phyloP scores from a whole-genome alignment of 2,888 invertebrate species.

The Empis stercorea region DNA sequence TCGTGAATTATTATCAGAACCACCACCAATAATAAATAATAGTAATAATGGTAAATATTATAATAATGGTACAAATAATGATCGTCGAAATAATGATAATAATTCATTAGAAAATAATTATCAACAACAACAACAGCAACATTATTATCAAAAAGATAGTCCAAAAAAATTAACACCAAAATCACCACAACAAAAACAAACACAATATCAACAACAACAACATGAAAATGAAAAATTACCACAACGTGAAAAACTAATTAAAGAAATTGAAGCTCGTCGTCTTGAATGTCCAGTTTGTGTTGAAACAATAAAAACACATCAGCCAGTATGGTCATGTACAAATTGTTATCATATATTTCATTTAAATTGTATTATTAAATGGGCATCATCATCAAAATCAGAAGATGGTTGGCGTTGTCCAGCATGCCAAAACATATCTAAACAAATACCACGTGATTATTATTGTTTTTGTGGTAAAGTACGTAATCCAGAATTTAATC shows the following conservation, averaged over 20 bases:
- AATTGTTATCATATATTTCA: slow-evolving; percentile 91
- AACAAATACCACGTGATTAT: slow-evolving; percentile 65
- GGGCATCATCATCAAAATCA: slow-evolving; percentile 74
- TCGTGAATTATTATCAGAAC: slow-evolving; percentile 15
- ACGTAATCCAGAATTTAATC: slow-evolving; percentile 60
- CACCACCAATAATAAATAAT: background rate
- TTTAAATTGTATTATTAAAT: slow-evolving; percentile 76
- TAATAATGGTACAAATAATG: slow-evolving; percentile 15
- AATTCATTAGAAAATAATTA: slow-evolving; percentile 21
- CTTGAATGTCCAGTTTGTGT: slow-evolving; percentile 94
- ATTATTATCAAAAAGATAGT: slow-evolving; percentile 15
- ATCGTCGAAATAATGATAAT: slow-evolving; percentile 25
- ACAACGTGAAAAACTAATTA: slow-evolving; percentile 72
- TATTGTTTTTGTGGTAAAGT: slow-evolving; percentile 82
- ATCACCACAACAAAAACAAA: no score
- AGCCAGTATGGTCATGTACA: slow-evolving; percentile 80
- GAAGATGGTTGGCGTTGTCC: slow-evolving; percentile 91
- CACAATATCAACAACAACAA: background rate
- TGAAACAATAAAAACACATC: slow-evolving; percentile 65
- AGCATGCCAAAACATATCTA: slow-evolving; percentile 77
- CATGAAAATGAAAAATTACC: slow-evolving; percentile 39
- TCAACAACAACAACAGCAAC: slow-evolving; percentile 24
- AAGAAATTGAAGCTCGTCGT: slow-evolving; percentile 66
- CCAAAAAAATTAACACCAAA: slow-evolving; percentile 19
- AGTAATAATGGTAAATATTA: background rate